Evolutionary conservation across 2,797 vertebrate genomes (phyloP).

Genomic region (Tapera naevia): DNA sequence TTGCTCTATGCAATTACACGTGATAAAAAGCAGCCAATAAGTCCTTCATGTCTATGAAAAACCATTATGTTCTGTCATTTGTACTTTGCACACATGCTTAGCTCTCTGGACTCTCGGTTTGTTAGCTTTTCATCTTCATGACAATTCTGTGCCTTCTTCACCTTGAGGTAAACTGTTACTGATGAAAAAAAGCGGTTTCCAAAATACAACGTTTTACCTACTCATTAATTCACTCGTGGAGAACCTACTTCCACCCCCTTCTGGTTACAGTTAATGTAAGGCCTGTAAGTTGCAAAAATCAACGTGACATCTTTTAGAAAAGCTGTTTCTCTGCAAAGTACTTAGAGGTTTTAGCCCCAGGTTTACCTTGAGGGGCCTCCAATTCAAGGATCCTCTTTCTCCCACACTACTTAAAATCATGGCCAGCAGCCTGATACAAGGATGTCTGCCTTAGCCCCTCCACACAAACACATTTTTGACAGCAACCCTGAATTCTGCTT

Average conservation of each 20-base stretch:
- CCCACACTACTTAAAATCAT: background rate
- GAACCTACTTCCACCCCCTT: background rate
- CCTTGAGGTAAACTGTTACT: background rate
- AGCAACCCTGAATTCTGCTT: background rate
- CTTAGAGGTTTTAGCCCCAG: background rate
- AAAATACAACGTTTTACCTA: background rate
- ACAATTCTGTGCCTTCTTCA: background rate
- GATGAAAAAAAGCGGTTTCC: background rate
- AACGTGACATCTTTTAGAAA: background rate
- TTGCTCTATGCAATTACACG: background rate
- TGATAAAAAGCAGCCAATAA: background rate
- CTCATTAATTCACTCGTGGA: background rate
- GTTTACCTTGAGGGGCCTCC: background rate
- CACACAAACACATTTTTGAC: background rate
- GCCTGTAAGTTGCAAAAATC: background rate
- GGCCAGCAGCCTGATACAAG: background rate
- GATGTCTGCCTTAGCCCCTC: background rate
- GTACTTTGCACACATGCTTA: background rate
- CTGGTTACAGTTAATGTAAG: background rate
- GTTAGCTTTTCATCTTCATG: background rate
- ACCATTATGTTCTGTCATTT: background rate
- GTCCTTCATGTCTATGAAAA: background rate
- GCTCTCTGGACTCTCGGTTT: background rate
- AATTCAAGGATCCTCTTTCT: background rate
- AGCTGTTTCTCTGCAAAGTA: background rate